Base-by-base conservation (phyloP, 2,113 vertebrate genomes). In the Sterrhoptilus dennistouni region DNA sequence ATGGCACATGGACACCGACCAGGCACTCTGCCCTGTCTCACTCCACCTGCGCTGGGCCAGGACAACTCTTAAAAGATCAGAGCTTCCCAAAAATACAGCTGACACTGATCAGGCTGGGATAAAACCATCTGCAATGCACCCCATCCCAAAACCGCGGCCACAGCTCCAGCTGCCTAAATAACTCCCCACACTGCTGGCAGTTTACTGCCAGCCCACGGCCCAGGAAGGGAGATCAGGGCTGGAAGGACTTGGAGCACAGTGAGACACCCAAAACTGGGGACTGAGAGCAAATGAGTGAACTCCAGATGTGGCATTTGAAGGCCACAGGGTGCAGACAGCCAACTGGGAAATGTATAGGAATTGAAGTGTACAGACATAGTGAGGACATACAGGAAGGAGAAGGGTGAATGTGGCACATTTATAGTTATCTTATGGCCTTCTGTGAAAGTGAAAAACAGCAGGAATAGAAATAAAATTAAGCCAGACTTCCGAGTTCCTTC, bases 141-240 rank as follows among this genome's bases (percentile, higher is more conserved):
- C 66, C 2, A 16, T 60, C 77, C 78, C 84, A 50, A 80, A 83
- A 81, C 6, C 0, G 0, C 4, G 13, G 59, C 24, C 12, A 1
- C 31, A 11, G 64, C 59, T 76, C 57, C 95, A 95, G 88, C 90
- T 93, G 75, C 88, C 75, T 72, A 61, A 93, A 90, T 53, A 93
- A 60, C 42, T 44, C n/a, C 70, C 75, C 25, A 22, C 0, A 5
- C 64, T 1, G 47, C 47, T 7, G 6, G 52, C 42, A 78, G 79
- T 72, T 87, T 50, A 65, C 14, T 9, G 70, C 13, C 3, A 4
- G 54, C 59, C 75, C 75, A 40, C 2, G 3, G 75, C 66, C 33
- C 40, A 56, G 63, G 79, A 90, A 83, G 70, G 40, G 69, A 79
- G 44, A 18, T 5, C 0, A 0, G 50, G 47, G 42, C 33, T 81